These are phyloP conservation scores for Clinocottus analis DNA, from an alignment of 2,113 vertebrate species.

Conservation along the genomic window DNA sequence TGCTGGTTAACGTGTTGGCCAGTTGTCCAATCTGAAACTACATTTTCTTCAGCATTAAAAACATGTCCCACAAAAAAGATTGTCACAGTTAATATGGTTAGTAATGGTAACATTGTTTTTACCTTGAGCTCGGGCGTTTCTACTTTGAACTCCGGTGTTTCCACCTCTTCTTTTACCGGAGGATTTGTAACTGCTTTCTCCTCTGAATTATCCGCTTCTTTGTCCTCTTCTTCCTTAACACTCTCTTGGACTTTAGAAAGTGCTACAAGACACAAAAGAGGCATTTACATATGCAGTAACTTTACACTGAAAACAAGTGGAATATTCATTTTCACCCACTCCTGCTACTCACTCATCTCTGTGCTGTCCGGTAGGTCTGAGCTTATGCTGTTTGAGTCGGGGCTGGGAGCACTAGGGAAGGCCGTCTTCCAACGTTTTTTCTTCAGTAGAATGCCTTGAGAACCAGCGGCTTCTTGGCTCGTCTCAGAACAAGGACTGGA, in stretches of 20 bases:
- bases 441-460: constrained; percentile 81
- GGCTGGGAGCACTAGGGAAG: constrained; percentile 88
- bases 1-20: constrained; percentile 97
- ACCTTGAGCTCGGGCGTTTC: constrained; percentile 82
- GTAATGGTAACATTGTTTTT: background rate
- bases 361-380: constrained; percentile 85
- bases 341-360: constrained; percentile 82
- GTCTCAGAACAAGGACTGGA: constrained; percentile 94
- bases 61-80: background rate
- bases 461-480: constrained; percentile 86
- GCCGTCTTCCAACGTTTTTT: constrained; percentile 93
- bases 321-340: background rate
- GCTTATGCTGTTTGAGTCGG: constrained; percentile 87
- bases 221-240: constrained; percentile 83
- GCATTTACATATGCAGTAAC: background rate
- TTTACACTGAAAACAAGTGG: background rate
- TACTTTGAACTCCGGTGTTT: constrained; percentile 91
- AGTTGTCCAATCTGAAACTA: constrained; percentile 99
- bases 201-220: constrained; percentile 82
- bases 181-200: constrained; percentile 83
- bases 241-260: constrained; percentile 78
- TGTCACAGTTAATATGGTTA: background rate
- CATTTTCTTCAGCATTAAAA: constrained; percentile 22
- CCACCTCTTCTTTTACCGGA: constrained; percentile 84
- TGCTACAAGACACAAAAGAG: constrained; percentile 56